A percentile compares a stretch with the other conserved stretches of the same genome.
These are phyloP conservation scores for Aradus depressus DNA, from an alignment of 2,888 invertebrate genomes.

Conservation along the genomic window DNA sequence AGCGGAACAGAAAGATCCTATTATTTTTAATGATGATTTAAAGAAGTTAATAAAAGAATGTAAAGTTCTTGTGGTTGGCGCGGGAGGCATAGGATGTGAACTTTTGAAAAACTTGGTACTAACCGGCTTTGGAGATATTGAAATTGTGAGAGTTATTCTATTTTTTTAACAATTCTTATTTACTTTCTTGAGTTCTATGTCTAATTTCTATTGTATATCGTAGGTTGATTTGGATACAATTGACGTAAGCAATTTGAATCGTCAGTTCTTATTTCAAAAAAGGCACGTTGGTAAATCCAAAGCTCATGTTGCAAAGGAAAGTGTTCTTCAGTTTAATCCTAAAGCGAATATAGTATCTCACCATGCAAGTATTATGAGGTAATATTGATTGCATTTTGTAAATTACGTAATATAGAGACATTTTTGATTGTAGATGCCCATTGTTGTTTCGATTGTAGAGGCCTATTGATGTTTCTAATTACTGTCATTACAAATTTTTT, in stretches of 20 bases:
- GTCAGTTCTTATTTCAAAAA: constrained; percentile 97
- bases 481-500: no score
- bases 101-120: constrained; percentile 92
- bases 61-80: constrained; percentile 81
- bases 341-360: constrained; percentile 77
- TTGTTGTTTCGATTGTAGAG: no score
- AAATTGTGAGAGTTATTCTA: constrained; percentile 61
- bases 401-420: not conserved
- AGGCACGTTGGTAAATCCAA: constrained; percentile 98
- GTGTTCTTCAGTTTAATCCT: constrained; percentile 78
- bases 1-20: not conserved
- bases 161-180: not conserved
- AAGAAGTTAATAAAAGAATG: constrained; percentile 54
- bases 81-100: constrained; percentile 99
- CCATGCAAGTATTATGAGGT: constrained; percentile 90
- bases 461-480: no score
- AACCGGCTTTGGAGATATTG: constrained; percentile 84
- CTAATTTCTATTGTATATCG: constrained; percentile 36
- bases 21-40: constrained; percentile 37
- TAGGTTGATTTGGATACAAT: constrained; percentile 99
- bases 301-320: constrained; percentile 81
- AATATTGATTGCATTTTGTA: constrained; percentile 31
- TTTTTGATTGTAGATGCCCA: not conserved
- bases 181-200: not conserved
- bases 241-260: constrained; percentile 96